These are phyloP conservation scores for Forbesichthys papilliferus DNA, from an alignment of 2,113 vertebrate genomes.

Conservation along the genomic window DNA sequence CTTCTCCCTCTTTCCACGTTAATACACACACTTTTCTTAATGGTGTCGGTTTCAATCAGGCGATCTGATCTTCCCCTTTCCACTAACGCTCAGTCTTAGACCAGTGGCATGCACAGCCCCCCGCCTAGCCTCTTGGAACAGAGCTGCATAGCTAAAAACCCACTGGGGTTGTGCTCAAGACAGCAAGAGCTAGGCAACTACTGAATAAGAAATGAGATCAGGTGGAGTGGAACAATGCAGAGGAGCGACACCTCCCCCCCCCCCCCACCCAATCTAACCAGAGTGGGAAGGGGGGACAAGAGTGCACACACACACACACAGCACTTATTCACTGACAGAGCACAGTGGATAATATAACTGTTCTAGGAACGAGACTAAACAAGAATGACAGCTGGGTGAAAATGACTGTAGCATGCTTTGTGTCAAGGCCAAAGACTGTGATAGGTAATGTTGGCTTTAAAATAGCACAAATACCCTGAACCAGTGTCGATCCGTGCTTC, in stretches of 20 bases:
- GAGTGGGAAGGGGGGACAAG: neutral
- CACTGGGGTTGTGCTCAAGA: constrained; percentile 34
- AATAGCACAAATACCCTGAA: constrained; percentile 19
- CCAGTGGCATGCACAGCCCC: constrained; percentile 22
- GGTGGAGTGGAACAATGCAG: constrained; percentile 36
- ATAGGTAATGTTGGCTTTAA: neutral
- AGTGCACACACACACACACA: constrained; percentile 2
- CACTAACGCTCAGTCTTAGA: constrained; percentile 42
- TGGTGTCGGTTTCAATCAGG: constrained; percentile 36
- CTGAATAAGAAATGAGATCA: constrained; percentile 47
- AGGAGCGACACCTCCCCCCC: neutral
- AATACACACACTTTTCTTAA: neutral
- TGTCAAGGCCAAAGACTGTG: neutral
- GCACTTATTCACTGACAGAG: constrained; percentile 23
- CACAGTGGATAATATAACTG: constrained; percentile 25
- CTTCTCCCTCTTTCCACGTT: neutral
- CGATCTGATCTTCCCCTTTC: constrained; percentile 27
- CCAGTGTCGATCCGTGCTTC: constrained; percentile 12
- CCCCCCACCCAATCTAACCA: constrained; percentile 21
- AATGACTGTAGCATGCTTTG: neutral
- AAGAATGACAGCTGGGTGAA: constrained; percentile 15
- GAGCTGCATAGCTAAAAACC: constrained; percentile 55
- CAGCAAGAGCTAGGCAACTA: constrained; percentile 38
- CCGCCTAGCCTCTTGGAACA: constrained; percentile 34
- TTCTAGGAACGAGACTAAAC: constrained; percentile 33